These are phyloP conservation scores for Abrostola tripartita DNA, from an alignment of 2,888 invertebrate species.

Conservation along the genomic window DNA sequence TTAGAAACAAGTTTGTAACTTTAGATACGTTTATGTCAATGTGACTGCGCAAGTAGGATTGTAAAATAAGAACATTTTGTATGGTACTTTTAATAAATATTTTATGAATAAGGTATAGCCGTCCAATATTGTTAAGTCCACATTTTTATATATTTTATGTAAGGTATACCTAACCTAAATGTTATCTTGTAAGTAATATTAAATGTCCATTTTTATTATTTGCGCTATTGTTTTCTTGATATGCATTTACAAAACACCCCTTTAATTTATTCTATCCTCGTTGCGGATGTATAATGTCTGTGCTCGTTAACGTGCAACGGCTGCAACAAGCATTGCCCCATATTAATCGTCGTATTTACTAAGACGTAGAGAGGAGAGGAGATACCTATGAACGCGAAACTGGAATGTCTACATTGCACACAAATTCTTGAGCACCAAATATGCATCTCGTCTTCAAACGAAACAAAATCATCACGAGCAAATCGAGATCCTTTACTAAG, in stretches of 20 bases:
- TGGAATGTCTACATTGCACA: too few species aligned
- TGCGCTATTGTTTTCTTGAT: not conserved
- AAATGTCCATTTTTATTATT: conserved; percentile 19
- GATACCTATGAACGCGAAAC: too few species aligned
- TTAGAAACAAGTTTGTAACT: conserved; percentile 77
- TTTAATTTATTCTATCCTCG: too few species aligned
- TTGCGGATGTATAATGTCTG: too few species aligned
- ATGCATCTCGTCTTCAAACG: too few species aligned
- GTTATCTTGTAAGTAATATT: conserved; percentile 23
- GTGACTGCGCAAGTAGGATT: not conserved
- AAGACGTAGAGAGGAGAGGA: too few species aligned
- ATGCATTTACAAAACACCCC: not conserved
- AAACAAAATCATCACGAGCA: not conserved
- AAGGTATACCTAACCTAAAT: not conserved
- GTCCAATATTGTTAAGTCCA: conserved; percentile 25
- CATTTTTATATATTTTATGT: conserved; percentile 19
- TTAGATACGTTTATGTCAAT: not conserved
- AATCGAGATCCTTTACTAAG: not conserved
- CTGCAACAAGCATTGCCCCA: too few species aligned
- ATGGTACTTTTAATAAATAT: not conserved
- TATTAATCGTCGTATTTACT: too few species aligned
- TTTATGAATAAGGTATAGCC: conserved; percentile 6
- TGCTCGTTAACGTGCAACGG: too few species aligned
- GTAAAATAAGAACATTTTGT: not conserved
- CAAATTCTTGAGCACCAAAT: too few species aligned